A percentile compares a stretch with the other conserved stretches of the same genome.
Conservation (phyloP, 2,888 invertebrate genomes). For the Caenorhabditis panamensis region DNA sequence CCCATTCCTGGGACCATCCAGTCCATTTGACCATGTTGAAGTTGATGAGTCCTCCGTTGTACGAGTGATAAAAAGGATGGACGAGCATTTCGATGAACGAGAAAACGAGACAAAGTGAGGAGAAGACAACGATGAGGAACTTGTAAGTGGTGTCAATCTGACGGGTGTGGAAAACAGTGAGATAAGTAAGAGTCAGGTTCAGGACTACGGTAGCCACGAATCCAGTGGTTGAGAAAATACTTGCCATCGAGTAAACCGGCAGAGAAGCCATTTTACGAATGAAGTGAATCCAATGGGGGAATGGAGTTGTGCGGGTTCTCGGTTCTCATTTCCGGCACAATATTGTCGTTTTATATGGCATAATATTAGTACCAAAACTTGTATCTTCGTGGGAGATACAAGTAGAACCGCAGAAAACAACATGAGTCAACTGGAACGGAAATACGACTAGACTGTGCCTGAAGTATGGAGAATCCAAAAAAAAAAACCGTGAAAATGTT, state of each 20-base stretch:
- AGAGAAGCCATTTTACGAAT: slow-evolving; percentile 23
- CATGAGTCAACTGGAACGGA: too few species aligned
- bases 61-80: slow-evolving; percentile 46
- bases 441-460: too few species aligned
- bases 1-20: slow-evolving; percentile 10
- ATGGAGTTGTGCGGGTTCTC: too few species aligned
- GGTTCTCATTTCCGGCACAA: not conserved
- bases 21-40: slow-evolving; percentile 46
- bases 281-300: too few species aligned
- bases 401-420: too few species aligned
- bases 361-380: too few species aligned
- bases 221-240: slow-evolving; percentile 20
- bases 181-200: slow-evolving; percentile 15
- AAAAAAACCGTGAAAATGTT: too few species aligned
- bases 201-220: slow-evolving; percentile 34
- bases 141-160: slow-evolving; percentile 27
- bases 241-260: slow-evolving; percentile 11
- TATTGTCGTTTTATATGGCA: not conserved
- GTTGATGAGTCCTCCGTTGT: slow-evolving; percentile 32
- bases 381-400: too few species aligned
- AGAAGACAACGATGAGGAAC: slow-evolving; percentile 9
- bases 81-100: slow-evolving; percentile 45
- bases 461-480: too few species aligned
- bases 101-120: slow-evolving; percentile 24
- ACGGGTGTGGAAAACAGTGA: slow-evolving; percentile 21